Percentiles rank a stretch among this genome's conserved stretches.
Conservation (phyloP, 1,140 invertebrate species). For the Panulirus ornatus region DNA sequence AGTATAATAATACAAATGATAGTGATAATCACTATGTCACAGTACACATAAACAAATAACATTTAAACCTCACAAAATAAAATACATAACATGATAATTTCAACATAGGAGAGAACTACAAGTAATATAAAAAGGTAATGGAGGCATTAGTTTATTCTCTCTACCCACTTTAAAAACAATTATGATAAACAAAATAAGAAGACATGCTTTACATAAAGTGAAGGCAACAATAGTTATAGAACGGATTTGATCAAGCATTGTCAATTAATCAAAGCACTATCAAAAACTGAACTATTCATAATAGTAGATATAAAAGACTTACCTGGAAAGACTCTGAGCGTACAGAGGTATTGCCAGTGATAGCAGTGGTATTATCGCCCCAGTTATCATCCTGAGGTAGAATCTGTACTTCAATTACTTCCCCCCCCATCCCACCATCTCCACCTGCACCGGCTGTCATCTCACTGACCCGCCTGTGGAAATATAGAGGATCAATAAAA, state of each 20-base stretch:
- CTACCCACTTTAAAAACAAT: too few relatives aligned
- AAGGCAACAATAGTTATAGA: too few relatives aligned
- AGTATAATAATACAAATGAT: not conserved
- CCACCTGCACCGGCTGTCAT: conserved; percentile 78
- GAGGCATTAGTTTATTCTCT: too few relatives aligned
- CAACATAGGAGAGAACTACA: too few relatives aligned
- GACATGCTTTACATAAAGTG: not conserved
- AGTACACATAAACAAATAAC: not conserved
- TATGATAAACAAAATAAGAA: not conserved
- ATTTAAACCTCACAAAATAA: not conserved
- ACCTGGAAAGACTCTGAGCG: conserved; percentile 92
- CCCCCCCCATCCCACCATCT: conserved; percentile 84
- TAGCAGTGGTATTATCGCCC: conserved; percentile 97
- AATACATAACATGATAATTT: too few relatives aligned
- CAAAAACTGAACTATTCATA: not conserved
- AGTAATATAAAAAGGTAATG: not conserved
- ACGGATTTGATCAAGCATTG: not conserved
- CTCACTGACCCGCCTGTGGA: conserved; percentile 75
- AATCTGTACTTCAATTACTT: conserved; percentile 95
- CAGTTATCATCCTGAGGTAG: conserved; percentile 97
- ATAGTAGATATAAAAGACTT: not conserved
- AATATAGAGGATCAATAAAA: not conserved
- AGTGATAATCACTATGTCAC: not conserved
- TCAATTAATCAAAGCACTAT: conserved; percentile 80
- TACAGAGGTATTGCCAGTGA: conserved; percentile 97